Conservation (phyloP, 1,140 invertebrate species). For the Temnothorax nylanderi region DNA sequence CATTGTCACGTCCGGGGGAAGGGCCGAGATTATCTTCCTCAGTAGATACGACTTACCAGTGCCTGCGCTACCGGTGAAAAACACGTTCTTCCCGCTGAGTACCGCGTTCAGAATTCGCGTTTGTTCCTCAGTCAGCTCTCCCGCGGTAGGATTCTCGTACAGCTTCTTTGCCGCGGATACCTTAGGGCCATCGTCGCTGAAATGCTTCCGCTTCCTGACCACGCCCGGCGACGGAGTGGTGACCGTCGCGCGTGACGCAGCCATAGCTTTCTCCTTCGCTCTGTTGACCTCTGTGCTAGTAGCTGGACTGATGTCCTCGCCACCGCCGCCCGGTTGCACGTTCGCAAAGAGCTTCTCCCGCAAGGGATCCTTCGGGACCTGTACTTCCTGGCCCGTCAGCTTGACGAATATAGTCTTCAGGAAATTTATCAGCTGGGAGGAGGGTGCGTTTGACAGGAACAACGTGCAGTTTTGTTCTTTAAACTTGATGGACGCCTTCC, state of each 20-base stretch:
- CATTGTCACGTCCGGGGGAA: constrained; percentile 94
- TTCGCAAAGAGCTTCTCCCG: constrained; percentile 90
- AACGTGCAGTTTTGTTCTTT: constrained; percentile 91
- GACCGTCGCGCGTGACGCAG: constrained; percentile 84
- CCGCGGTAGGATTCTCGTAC: constrained; percentile 86
- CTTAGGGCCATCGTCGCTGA: constrained; percentile 74
- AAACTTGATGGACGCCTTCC: constrained; percentile 96
- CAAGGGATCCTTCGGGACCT: constrained; percentile 82
- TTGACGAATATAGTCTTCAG: constrained; percentile 94
- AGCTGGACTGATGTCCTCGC: constrained; percentile 95
- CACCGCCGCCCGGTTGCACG: constrained; percentile 84
- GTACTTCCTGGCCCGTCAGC: constrained; percentile 87
- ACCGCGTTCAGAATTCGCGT: constrained; percentile 92
- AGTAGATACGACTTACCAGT: constrained; percentile 97
- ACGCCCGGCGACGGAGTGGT: constrained; percentile 89
- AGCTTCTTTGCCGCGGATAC: constrained; percentile 88
- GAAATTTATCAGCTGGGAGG: constrained; percentile 92
- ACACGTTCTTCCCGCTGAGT: constrained; percentile 92
- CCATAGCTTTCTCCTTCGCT: constrained; percentile 86
- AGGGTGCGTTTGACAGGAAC: constrained; percentile 95
- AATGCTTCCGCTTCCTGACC: constrained; percentile 82
- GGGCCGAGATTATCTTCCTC: constrained; percentile 87
- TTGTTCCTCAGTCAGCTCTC: constrained; percentile 92
- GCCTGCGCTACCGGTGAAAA: constrained; percentile 97
- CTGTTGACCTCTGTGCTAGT: constrained; percentile 89